Evolutionary conservation across 1,140 invertebrate genomes (phyloP), one percentile per base, ranked within the genome.

Genomic region (Cydia pomonella): DNA sequence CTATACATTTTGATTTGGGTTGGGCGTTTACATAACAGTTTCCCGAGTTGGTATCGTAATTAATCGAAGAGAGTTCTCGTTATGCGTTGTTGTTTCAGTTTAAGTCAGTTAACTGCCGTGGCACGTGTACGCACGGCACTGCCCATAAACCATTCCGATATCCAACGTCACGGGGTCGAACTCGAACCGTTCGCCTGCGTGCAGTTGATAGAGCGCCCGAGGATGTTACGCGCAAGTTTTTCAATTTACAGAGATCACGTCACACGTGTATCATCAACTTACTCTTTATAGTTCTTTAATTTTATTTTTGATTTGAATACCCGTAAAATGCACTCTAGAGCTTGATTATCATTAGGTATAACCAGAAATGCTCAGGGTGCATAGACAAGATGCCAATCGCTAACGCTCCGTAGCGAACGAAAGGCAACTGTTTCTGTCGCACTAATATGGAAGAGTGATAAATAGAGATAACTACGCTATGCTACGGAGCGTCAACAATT

Each of bases 101-200:
- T 38, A 69, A 69, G 64, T 69, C 13, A 63, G 23, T 64, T 69
- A 33, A 21, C 27, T 29, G 73, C 76, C 83, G 76, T 53, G 75
- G 80, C 87, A 89, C 85, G 87, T n/a, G n/a, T 87, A 79, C 81
- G 79, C 77, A 77, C 72, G 81, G 78, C 84, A 84, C 80, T 79
- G 81, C 80, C 84, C 79, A 87, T 88, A 89, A 89, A 89, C 82
- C 82, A 87, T 82, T 80, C 82, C 74, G 82, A 84, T 87, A 88
- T 88, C 85, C 83, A 82, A 82, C 80, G 83, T 82, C 81, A 64
- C 38, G 23, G 59, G 25, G 16, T 18, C 47, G 82, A n/a, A 13
- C 4, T 29, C 63, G 63, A 16, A 29, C 64, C 18, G 18, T 69
- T 69, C 10, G 6, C 16, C 64, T 69, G 64, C 27, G 64, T 33